Conservation (phyloP, 2,113 vertebrate species). For the Phodopus roborovskii region DNA sequence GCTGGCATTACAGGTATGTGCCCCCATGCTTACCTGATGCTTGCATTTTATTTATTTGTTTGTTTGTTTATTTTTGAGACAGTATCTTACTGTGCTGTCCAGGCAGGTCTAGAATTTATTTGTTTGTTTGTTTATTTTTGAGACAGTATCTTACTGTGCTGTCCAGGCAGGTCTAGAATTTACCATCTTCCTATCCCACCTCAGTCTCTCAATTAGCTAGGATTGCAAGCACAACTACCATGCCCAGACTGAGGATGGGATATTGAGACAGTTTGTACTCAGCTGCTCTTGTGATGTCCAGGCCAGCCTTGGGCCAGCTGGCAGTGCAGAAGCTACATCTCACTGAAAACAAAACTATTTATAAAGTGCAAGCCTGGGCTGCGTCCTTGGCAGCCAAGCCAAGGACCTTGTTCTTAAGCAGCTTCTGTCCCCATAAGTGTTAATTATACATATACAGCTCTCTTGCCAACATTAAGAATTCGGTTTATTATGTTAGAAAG, state of each 20-base stretch:
- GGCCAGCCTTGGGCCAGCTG: not conserved
- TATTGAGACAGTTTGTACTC: not conserved
- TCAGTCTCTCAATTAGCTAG: not conserved
- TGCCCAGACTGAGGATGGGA: not conserved
- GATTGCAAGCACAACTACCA: not conserved
- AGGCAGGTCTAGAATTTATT: not conserved
- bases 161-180: not conserved
- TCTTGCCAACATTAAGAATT: not conserved
- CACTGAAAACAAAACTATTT: not conserved
- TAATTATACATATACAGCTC: not conserved
- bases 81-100: not conserved
- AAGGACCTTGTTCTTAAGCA: not conserved
- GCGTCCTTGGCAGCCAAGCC: not conserved
- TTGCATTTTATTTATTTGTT: not conserved
- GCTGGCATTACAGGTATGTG: not conserved
- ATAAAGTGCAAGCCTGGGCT: not conserved
- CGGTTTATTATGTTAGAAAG: constrained; percentile 3
- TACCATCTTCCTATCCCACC: not conserved
- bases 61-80: not conserved
- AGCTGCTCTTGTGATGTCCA: not conserved
- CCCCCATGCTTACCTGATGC: not conserved
- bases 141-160: not conserved
- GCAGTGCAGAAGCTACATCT: not conserved
- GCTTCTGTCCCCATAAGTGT: not conserved
- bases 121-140: not conserved